Base-by-base conservation (phyloP, 2,888 invertebrate species). In the Chydorus sphaericus region DNA sequence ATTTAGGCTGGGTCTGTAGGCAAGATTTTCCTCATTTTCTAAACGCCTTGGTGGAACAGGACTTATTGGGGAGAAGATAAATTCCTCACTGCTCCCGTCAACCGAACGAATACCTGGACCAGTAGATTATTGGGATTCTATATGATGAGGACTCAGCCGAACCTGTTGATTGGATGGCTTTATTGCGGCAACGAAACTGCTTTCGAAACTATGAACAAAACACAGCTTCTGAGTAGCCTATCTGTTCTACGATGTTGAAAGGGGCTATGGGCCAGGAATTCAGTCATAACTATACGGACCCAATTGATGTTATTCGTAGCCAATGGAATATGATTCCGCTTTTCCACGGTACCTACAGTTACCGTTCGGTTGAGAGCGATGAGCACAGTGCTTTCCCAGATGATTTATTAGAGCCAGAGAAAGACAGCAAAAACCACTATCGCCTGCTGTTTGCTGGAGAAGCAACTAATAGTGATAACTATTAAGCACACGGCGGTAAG, bases 321-420 rank as follows among this genome's bases (percentile, higher is more conserved):
- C 73, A 70, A 2, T 88, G 88, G 89, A 74, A 73, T 60, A 73
- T 74, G 1, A 80, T 85, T 69, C 77, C 78, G 1, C 77, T 75
- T 67, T 80, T 82, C 4, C 74, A 77, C 48, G 88, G 89, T 2
- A 80, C 82, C 1, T 89, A 88, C 66, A 75, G 77, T 3, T 82
- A 73, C 66, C 74, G 77, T 62, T 77, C 76, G 60, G 62, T 78
- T 39, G 64, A 70, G 5, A 69, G 75, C 0, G 77, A n/a, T n/a
- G n/a, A n/a, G n/a, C n/a, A n/a, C n/a, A n/a, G n/a, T n/a, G n/a
- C n/a, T n/a, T n/a, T n/a, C n/a, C n/a, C n/a, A n/a, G n/a, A n/a
- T n/a, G n/a, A n/a, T n/a, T n/a, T n/a, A n/a, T n/a, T n/a, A n/a
- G n/a, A n/a, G n/a, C n/a, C n/a, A n/a, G n/a, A n/a, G n/a, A n/a